Evolutionary conservation across 2,797 vertebrate genomes (phyloP).

Genomic region (Coracias cyanogaster): DNA sequence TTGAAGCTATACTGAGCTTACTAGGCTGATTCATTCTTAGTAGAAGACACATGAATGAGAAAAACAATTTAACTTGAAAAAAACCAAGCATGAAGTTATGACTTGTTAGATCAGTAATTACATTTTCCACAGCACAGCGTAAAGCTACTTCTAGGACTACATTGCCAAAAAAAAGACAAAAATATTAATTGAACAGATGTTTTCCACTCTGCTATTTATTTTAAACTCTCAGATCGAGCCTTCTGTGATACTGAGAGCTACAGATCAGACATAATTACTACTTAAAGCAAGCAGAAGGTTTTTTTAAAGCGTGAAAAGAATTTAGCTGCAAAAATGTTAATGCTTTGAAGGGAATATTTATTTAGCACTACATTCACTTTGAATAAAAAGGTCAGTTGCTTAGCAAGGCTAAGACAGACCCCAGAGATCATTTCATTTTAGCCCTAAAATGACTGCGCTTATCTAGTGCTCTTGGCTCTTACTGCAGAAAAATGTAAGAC

Average conservation of each 20-base stretch:
- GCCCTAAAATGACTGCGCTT: not conserved
- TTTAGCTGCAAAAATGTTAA: not conserved
- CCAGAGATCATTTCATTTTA: not conserved
- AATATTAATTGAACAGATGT: slow-evolving; percentile 4
- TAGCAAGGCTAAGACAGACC: not conserved
- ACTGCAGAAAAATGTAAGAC: not conserved
- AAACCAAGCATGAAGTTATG: not conserved
- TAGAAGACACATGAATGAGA: not conserved
- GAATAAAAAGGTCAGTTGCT: not conserved
- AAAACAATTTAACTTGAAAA: not conserved
- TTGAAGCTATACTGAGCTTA: not conserved
- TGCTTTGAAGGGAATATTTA: slow-evolving; percentile 12
- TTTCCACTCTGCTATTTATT: not conserved
- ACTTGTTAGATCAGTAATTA: not conserved
- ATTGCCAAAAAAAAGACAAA: not conserved
- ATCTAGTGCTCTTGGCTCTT: not conserved
- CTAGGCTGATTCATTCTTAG: not conserved
- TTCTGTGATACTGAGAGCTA: not conserved
- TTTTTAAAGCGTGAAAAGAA: slow-evolving; percentile 11
- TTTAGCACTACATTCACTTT: not conserved
- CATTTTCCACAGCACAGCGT: not conserved
- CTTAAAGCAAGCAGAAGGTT: not conserved
- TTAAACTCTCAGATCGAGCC: not conserved
- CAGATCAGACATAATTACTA: not conserved
- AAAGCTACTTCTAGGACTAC: not conserved